These are phyloP conservation scores for Tenualosa thibaudeaui DNA, from an alignment of 2,797 vertebrate genomes.

Conservation along the genomic window DNA sequence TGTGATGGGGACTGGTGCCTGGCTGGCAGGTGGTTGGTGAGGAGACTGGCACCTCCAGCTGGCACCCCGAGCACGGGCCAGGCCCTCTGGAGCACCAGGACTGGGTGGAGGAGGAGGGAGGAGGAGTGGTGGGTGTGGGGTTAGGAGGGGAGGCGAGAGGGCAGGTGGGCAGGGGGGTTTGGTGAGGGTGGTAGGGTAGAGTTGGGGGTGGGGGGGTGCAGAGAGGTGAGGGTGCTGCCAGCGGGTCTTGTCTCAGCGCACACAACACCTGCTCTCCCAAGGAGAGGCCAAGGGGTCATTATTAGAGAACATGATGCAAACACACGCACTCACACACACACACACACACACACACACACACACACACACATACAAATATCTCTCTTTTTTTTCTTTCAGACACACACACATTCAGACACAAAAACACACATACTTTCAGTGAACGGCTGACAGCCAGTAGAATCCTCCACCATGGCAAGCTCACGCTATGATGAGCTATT, in stretches of 20 bases:
- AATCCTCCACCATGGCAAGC: not conserved
- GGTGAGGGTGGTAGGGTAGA: not conserved
- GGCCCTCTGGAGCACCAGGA: conserved; percentile 18
- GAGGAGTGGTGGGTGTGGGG: not conserved
- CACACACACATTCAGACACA: not conserved
- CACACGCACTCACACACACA: not conserved
- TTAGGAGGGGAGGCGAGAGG: not conserved
- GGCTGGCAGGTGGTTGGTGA: conserved; percentile 57
- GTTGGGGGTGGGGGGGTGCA: not conserved
- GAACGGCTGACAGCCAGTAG: not conserved
- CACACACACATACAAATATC: not conserved
- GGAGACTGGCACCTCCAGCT: conserved; percentile 61
- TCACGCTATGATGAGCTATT: not conserved
- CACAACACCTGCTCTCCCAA: conserved; percentile 46
- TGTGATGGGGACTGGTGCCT: conserved; percentile 55
- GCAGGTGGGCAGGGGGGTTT: not conserved
- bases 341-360: not conserved
- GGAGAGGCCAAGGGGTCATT: conserved; percentile 39
- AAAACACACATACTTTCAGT: not conserved
- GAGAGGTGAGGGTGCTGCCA: conserved; percentile 27
- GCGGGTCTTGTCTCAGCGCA: conserved; percentile 14
- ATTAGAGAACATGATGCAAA: conserved; percentile 26
- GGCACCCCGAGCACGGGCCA: conserved; percentile 44
- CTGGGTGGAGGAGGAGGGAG: conserved; percentile 28
- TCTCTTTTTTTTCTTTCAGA: not conserved